Evolutionary conservation across 1,140 invertebrate species (phyloP), one percentile per base, ranked within the genome.

Genomic region (Spodoptera litura): DNA sequence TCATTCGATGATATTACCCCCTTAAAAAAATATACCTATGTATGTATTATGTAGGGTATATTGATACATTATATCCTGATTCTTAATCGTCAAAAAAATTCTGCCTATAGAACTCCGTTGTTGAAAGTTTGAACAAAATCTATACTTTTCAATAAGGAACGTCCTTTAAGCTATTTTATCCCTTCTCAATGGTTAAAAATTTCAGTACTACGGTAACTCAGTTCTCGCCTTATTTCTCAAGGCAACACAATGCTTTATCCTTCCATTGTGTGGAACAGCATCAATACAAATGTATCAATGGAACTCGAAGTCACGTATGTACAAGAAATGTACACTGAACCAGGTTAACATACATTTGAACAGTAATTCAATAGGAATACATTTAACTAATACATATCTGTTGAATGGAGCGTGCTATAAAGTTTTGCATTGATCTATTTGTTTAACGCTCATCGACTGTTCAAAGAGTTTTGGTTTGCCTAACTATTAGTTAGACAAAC

Each of bases 271-370:
- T 44, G 9, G 6, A 58, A 27, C 56, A 5, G 13, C 27, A 35
- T 31, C 27, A 61, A 61, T 61, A 61, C 27, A 44, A 44, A 44
- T 44, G 38, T 44, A 44, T 44, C 38, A 61, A 61, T 61, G 10
- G 4, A 15, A 15, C 9, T 61, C 15, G 13, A 61, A 27, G 9
- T 9, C 11, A 61, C 13, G 56, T n/a, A n/a, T n/a, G n/a, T 12
- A 4, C 31, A 27, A 35, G 25, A 35, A 49, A 25, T 64, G 38
- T n/a, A n/a, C 35, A 49, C 13, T 15, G 10, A 64, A 20, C 31
- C 15, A 44, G n/a, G n/a, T 49, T 44, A 38, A 64, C 38, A 64
- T 49, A n/a, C 61, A 49, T 10, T 20, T 3, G 3, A 13, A 44
- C n/a, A 20, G n/a, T n/a, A 1, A 35, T n/a, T 11, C 15, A 64